Base-by-base conservation (phyloP, 2,888 invertebrate species). In the Heliconius charithonia region DNA sequence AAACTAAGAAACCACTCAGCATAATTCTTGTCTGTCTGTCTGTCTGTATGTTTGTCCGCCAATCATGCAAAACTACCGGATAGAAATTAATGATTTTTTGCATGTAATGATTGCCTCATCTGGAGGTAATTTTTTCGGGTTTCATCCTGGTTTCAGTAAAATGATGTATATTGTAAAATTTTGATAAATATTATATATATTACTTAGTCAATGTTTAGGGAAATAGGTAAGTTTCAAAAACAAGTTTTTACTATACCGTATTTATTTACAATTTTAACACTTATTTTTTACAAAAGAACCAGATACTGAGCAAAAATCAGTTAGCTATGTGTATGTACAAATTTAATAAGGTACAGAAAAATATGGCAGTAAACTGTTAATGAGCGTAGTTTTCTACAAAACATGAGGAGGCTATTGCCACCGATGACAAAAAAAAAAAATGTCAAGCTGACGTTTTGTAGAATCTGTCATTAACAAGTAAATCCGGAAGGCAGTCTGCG, bases 191-290 rank as follows among this genome's bases (percentile, higher is more conserved):
- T 29, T 22, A 19, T 22, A 51, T 51, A 16, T 51, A 51, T 51
- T 22, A 51, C 3, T 51, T 22, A 51, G 22, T 51, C 7, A 45
- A 70, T 19, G 27, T 22, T 27, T 16, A 25, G 45, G 41, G n/a
- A 51, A 45, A 32, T 37, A 9, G 37, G 37, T 37, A 62, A 70
- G 0, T 41, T 51, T 41, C 16, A 78, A 78, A 63, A 4, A 59
- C n/a, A 25, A 51, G 7, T 16, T 12, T 67, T 78, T 41, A 71
- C 25, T 79, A 77, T 84, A 85, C 75, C 80, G 82, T 84, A 84
- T 88, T 86, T 87, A 88, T 87, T 86, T 86, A 87, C 87, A 87
- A 81, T 86, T 86, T 87, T 84, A 85, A 84, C 82, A 85, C 73
- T 29, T 29, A 80, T 81, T 83, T 85, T 83, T 22, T 83, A 84